Conservation (phyloP, 2,888 invertebrate genomes). For the Osedax fenrisi region DNA sequence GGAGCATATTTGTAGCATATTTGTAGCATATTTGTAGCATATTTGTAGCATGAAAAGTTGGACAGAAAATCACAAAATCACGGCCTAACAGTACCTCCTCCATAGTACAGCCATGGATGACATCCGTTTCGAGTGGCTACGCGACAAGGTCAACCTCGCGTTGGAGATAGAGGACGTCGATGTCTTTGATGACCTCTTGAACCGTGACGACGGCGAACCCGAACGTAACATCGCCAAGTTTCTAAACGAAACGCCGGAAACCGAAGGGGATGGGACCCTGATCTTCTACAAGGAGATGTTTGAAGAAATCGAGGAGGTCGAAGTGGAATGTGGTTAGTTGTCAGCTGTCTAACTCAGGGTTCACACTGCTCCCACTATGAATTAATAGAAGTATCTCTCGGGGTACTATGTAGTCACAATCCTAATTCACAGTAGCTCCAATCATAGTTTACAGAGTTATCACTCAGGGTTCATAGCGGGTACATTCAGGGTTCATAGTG, state of each 20-base stretch:
- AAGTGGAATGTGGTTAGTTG: conserved; percentile 49
- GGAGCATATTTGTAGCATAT: too few relatives aligned
- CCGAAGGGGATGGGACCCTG: conserved; percentile 45
- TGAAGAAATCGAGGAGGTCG: conserved; percentile 50
- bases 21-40: too few relatives aligned
- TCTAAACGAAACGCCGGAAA: conserved; percentile 48
- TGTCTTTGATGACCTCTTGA: conserved; percentile 49
- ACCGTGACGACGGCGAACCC: conserved; percentile 47
- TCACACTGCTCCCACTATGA: too few relatives aligned
- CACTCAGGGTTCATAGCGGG: too few relatives aligned
- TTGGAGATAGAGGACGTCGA: conserved; percentile 44
- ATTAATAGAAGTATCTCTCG: too few relatives aligned
- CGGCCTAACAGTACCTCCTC: too few relatives aligned
- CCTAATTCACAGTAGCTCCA: too few relatives aligned
- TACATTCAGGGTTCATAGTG: too few relatives aligned
- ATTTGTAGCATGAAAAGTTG: too few relatives aligned
- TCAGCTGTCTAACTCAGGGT: not conserved
- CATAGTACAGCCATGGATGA: conserved; percentile 51
- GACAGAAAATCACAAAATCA: too few relatives aligned
- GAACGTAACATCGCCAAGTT: conserved; percentile 48
- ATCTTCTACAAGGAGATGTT: conserved; percentile 47
- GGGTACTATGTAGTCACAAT: too few relatives aligned
- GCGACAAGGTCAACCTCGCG: conserved; percentile 44
- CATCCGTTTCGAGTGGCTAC: conserved; percentile 49
- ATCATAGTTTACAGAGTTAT: too few relatives aligned